Evolutionary conservation across 2,113 vertebrate genomes (phyloP), one percentile per base, ranked within the genome.

Genomic region (Daubentonia madagascariensis): DNA sequence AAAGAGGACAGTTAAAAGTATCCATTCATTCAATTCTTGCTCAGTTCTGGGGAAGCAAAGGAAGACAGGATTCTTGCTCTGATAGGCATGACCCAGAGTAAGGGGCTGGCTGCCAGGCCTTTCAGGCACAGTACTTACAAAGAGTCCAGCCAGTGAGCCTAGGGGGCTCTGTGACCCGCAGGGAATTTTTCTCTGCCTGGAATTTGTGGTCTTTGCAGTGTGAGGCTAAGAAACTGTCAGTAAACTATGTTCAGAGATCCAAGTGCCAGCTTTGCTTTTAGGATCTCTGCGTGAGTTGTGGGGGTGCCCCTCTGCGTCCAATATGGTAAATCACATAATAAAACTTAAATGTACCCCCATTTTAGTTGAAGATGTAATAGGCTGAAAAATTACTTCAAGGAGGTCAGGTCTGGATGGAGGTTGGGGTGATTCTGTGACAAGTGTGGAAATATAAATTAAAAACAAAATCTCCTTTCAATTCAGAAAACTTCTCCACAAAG

Each of bases 1-100:
- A 95, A 88, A 91, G 87, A 92, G 72, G 25, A 57, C 43, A 85
- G 43, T 85, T 94, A 85, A 57, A 85, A 25, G n/a, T 78, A 78
- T 83, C 61, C 37, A 5, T 75, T 93, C 92, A 78, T 95, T 91
- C 61, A 76, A 0, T 6, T 65, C 72, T 48, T 35, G 40, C 9
- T 80, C 22, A 48, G 22, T 73, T 83, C 35, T 85, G 20, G 48
- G 35, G 57, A 94, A 59, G 65, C 8, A 37, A 52, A 91, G 10
- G 22, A 61, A 83, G 75, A n/a, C 25, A 12, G 20, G 78, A 67
- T 81, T 78, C 32, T 30, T 54, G 52, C 59, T 50, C 37, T 25
- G 22, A 23, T 40, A 5, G 68, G 59, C 32, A 25, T 70, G 52
- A 52, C 37, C 10, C 37, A 59, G 16, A 79, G 48, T n/a, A 18